Evolutionary conservation across 2,888 invertebrate genomes (phyloP), one percentile per base, ranked within the genome.

Genomic region (Eupithecia pulchellata): DNA sequence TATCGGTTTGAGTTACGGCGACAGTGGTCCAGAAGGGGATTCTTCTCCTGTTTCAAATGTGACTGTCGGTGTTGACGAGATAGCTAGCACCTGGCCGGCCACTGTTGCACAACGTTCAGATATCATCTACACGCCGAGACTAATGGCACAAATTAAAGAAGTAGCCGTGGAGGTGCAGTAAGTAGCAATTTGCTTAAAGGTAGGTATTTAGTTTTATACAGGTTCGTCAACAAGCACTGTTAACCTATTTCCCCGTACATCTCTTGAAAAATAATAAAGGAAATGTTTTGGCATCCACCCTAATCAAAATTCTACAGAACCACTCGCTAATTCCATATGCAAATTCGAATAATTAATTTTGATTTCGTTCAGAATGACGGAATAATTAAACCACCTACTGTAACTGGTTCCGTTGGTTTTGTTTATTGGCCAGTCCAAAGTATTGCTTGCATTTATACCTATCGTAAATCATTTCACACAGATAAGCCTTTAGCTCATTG

Each of bases 1-100:
- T 93, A 93, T 93, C 93, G 86, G 80, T 78, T 84, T 93, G 92
- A 93, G 88, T 93, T 93, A 93, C 91, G 77, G 90, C 89, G 84
- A 67, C 67, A 69, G 68, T 66, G 77, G 78, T 72, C 77, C 80
- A 79, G 75, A 79, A 80, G 78, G 79, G 84, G 87, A 85, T 84
- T 83, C 87, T 80, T 82, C 81, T 92, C 87, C 82, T 86, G 86
- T 91, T 91, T 88, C 91, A 88, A 86, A 67, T 72, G 66, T 78
- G 79, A 79, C 82, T 84, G 85, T 86, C 87, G 84, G 75, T 73
- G 78, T 75, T 77, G 80, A 76, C 72, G 80, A 86, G 90, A 90
- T 89, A 89, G 86, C 80, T 72, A 68, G 75, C 83, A 78, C 81
- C 82, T 80, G 81, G 71, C 69, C 71, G 77, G 66, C 69, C 67